phyloP scores from a whole-genome alignment of 2,888 invertebrate species.

The Epinotia demarniana region DNA sequence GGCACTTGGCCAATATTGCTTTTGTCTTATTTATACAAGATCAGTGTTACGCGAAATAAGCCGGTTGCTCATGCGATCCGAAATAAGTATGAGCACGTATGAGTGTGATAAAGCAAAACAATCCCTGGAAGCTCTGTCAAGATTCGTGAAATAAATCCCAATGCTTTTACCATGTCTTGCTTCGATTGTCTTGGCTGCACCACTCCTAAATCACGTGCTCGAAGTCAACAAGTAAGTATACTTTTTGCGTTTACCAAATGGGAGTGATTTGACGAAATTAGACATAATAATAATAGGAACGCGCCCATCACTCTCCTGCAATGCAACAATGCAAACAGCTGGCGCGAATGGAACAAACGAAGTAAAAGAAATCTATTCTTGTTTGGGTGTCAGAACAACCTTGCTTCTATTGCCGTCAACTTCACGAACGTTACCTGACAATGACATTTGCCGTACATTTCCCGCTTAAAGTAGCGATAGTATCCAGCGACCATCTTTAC shows the following conservation, averaged over 20 bases:
- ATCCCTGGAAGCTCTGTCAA: not conserved
- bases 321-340: too few species aligned
- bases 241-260: not conserved
- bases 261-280: too few species aligned
- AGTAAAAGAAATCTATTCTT: not conserved
- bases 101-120: constrained; percentile 10
- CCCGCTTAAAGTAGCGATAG: too few species aligned
- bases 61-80: constrained; percentile 32
- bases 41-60: constrained; percentile 36
- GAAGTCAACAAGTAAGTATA: constrained; percentile 12
- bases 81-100: constrained; percentile 40
- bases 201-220: not conserved
- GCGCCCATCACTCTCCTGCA: too few species aligned
- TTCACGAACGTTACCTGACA: too few species aligned
- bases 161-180: constrained; percentile 2
- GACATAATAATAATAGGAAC: too few species aligned
- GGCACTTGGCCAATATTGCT: constrained; percentile 38
- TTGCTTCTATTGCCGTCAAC: too few species aligned
- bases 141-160: constrained; percentile 1
- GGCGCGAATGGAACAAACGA: not conserved
- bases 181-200: constrained; percentile 6
- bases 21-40: constrained; percentile 40
- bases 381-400: not conserved
- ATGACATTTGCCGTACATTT: too few species aligned
- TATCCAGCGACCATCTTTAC: too few species aligned